Base-by-base conservation (phyloP, 1,140 invertebrate genomes). In the Calephelis nemesis region DNA sequence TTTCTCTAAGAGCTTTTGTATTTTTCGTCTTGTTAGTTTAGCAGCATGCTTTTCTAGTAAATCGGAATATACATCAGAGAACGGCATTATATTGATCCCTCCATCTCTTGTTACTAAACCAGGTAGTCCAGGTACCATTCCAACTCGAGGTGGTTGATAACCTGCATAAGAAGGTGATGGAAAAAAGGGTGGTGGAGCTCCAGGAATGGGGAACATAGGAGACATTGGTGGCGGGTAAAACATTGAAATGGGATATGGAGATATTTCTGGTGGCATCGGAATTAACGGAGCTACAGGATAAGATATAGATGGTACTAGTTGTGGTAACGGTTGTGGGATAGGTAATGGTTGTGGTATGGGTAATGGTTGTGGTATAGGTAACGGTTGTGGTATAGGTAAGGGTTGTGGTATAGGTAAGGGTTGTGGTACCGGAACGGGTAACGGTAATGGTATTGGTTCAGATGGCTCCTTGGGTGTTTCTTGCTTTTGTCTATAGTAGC, bases 51-150 rank as follows among this genome's bases (percentile, higher is more conserved):
- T 80, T 65, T 89, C 85, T 40, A 88, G 48, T 58, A 90, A 58
- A 68, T 91, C 85, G n/a, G 85, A 65, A 68, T 88, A 89, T 0
- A 70, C 79, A 65, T 91, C 88, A 3, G 85, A 85, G 68, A 91
- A 91, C 12, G 88, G 88, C 68, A 91, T 63, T 50, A 91, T 83
- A 49, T 91, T 91, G 12, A 91, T 84, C 0, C 85, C 88, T 10
- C 83, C 87, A 13, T 86, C 82, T 4, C 30, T 67, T 19, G 83
- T 74, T 0, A 91, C 85, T 10, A 91, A 60, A 0, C 86, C 86
- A 9, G 81, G 78, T 68, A 88, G 63, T 2, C 84, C 84, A n/a
- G 88, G 86, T 0, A 90, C 77, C 77, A 88, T 79, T 1, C 81
- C 79, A 0, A 71, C 48, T 72, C 73, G 71, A 6, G 70, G 71